Percentiles rank a stretch among this genome's conserved stretches.
phyloP scores from a whole-genome alignment of 2,888 invertebrate species.

The Sussaba pulchella region DNA sequence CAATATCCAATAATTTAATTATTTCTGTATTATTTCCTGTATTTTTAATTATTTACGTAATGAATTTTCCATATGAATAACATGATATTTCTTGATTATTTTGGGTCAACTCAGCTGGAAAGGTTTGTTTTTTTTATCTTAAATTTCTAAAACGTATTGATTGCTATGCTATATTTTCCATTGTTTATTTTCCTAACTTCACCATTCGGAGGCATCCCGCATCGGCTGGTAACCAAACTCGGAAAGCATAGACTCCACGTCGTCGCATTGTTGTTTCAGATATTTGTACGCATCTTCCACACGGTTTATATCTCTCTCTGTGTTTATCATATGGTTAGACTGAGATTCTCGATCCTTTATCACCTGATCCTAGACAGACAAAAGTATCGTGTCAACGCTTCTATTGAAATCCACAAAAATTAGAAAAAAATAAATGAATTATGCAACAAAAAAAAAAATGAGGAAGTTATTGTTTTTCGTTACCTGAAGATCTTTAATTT shows the following conservation, averaged over 20 bases:
- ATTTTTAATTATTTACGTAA: too few relatives aligned
- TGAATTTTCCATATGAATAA: too few relatives aligned
- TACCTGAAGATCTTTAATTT: slow-evolving; percentile 50
- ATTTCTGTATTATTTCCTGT: background rate
- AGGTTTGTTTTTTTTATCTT: too few relatives aligned
- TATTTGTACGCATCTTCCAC: slow-evolving; percentile 18
- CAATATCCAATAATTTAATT: background rate
- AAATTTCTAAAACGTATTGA: too few relatives aligned
- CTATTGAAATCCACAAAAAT: background rate
- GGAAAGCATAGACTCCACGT: slow-evolving; percentile 40
- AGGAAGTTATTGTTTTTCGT: background rate
- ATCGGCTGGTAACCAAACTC: slow-evolving; percentile 38
- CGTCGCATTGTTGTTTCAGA: slow-evolving; percentile 45
- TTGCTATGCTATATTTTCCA: too few relatives aligned
- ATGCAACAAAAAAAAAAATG: too few relatives aligned
- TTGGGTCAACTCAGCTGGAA: too few relatives aligned
- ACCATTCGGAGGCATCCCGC: background rate
- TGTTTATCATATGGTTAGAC: background rate
- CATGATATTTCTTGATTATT: too few relatives aligned
- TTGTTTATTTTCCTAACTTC: background rate
- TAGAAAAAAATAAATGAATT: background rate
- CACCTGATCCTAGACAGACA: slow-evolving; percentile 35
- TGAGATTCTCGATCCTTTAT: slow-evolving; percentile 23
- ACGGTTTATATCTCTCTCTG: slow-evolving; percentile 4
- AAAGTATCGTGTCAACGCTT: background rate